A percentile compares a stretch with the other conserved stretches of the same genome.
phyloP scores from a whole-genome alignment of 2,888 invertebrate genomes.

The Linyphia triangularis region DNA sequence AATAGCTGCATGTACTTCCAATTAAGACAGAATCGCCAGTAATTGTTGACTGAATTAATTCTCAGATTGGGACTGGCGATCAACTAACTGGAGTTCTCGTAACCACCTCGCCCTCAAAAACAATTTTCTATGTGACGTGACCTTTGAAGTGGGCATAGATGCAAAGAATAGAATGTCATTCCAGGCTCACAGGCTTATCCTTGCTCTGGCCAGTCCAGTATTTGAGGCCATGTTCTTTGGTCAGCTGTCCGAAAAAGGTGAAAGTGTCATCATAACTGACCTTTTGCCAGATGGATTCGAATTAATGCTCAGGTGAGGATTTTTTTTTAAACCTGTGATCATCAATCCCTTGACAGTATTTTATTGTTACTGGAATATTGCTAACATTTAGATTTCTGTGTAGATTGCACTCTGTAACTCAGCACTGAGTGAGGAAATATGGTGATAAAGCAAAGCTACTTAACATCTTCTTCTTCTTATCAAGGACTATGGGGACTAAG shows the following conservation, averaged over 20 bases:
- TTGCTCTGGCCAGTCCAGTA: constrained; percentile 27
- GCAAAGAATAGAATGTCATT: background rate
- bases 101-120: too few species aligned
- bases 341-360: background rate
- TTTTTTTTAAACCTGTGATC: background rate
- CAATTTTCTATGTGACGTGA: too few species aligned
- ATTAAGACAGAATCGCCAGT: too few species aligned
- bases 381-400: background rate
- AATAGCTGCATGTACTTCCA: too few species aligned
- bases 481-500: too few species aligned
- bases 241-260: constrained; percentile 10
- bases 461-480: too few species aligned
- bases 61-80: too few species aligned
- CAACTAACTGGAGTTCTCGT: too few species aligned
- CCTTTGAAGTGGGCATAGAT: too few species aligned
- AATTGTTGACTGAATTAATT: too few species aligned
- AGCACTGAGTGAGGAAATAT: background rate
- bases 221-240: constrained; percentile 65
- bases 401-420: background rate
- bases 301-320: constrained; percentile 1
- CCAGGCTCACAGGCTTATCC: constrained; percentile 14
- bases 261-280: constrained; percentile 10
- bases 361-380: background rate
- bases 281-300: constrained; percentile 32
- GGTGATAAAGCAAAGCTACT: too few species aligned